Base-by-base conservation (phyloP, 2,797 vertebrate species). In the Buceros bicornis region DNA sequence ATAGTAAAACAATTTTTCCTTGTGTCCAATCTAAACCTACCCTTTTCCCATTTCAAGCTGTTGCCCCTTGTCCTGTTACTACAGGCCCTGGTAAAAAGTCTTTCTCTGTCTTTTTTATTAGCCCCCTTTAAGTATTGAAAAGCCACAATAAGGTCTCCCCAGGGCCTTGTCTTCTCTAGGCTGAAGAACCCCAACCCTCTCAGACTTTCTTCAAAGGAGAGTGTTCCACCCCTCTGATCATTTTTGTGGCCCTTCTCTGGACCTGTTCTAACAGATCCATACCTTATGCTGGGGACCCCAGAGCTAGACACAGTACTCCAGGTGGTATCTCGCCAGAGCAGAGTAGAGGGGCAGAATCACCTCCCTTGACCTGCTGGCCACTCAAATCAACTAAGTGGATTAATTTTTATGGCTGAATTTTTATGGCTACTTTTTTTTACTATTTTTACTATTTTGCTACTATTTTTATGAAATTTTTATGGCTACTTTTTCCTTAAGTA, bases 281-380 rank as follows among this genome's bases (percentile, higher is more conserved):
- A 33, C 33, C 47, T n/a, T 37, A 6, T 45, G 8, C 11, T 86
- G 56, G 11, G 19, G 9, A 2, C 16, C 8, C 16, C 24, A 45
- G 19, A 81, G 22, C 35, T 74, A 35, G 31, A 54, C 0, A 1
- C 28, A 66, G 13, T 7, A 19, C 20, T 80, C 4, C 21, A 21
- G 15, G 7, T 61, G 25, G 4, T 21, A 16, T 67, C 7, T 73
- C 28, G 33, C 2, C 0, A 56, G 51, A 45, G 35, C 14, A 7
- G 48, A 56, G 18, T 3, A 83, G 35, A 76, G 25, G 15, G 17
- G 17, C 3, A 60, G 18, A 74, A 48, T 78, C 16, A 5, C 14
- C 11, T 82, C 18, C 45, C 21, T 77, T 0, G 0, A 54, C 47
- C 0, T 4, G 12, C 61, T 26, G 25, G 13, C 14, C 3, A 1